These are phyloP conservation scores for Eucera pruinosa DNA, from an alignment of 2,888 invertebrate species.

Conservation along the genomic window DNA sequence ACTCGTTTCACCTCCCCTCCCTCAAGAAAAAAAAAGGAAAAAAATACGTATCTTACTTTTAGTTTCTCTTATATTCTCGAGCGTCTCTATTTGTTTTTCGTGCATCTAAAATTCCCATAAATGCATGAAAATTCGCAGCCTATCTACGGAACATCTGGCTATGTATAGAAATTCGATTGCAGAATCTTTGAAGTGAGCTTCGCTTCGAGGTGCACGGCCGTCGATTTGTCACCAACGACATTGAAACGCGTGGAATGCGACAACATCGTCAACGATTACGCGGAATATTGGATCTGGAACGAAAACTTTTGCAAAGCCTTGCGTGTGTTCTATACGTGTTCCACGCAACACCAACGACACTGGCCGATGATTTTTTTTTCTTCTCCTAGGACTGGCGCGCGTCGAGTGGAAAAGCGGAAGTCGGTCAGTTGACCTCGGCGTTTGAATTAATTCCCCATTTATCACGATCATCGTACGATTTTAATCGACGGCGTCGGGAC, in stretches of 20 bases:
- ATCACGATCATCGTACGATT: not conserved
- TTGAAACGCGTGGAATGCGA: constrained; percentile 11
- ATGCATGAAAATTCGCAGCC: no score
- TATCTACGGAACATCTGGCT: no score
- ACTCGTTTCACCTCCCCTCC: no score
- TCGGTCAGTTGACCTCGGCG: not conserved
- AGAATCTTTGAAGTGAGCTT: not conserved
- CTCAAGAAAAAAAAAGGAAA: no score
- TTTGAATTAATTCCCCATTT: constrained; percentile 3
- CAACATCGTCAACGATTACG: constrained; percentile 1
- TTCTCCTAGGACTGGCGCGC: no score
- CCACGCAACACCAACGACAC: no score
- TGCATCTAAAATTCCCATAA: no score
- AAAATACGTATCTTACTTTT: no score
- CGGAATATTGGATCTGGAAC: not conserved
- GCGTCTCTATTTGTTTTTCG: no score
- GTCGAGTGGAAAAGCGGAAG: constrained; percentile 10
- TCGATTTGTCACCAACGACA: constrained; percentile 5
- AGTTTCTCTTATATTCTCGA: no score
- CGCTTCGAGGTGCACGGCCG: not conserved
- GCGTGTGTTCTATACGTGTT: no score
- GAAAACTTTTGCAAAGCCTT: constrained; percentile 22
- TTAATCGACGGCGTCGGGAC: not conserved
- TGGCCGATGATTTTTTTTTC: not conserved
- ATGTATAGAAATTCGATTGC: not conserved